Base-by-base conservation (phyloP, 2,888 invertebrate genomes). In the Listrodromus nycthemerus region DNA sequence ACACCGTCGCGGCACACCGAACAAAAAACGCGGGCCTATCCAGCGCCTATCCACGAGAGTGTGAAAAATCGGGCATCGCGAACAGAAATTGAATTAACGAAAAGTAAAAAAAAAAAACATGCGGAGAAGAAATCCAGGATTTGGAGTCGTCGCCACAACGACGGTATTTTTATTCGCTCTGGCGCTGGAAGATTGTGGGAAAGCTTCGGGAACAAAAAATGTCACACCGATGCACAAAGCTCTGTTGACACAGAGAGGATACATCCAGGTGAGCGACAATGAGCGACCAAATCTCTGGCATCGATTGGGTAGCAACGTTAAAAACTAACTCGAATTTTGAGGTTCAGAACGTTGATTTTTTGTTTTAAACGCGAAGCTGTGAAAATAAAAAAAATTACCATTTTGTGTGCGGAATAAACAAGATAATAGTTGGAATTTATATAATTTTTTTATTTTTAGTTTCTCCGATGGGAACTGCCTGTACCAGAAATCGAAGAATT, bases 241-340 rank as follows among this genome's bases (percentile, higher is more conserved):
- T 27, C 93, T 94, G 16, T 92, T 96, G n/a, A 95, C 95, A 1
- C 96, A 96, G 91, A 95, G 95, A 89, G 96, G 96, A 88, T 96
- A 95, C 89, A 95, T 96, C 67, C 96, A 96, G 95, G 96, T 96
- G 92, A 76, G 67, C 45, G 19, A 41, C 41, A 16, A 13, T 16
- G 4, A 41, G 1, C 13, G 41, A 13, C 13, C 41, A 3, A 41
- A 37, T 10, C 37, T 37, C 10, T 10, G 13, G 3, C 13, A 13
- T 41, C 13, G 4, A 41, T 13, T 13, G 41, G 4, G 16, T 41
- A 3, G 16, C 41, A 41, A 41, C 10, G 10, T 41, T 5, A 16
- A 41, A 41, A 16, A 16, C 41, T 4, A 41, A 41, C 16, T 16
- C 16, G 16, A 3, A 1, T 16, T 45, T 45, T 45, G 4, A 16